Base-by-base conservation (phyloP, 2,113 vertebrate species). In the Ceuthmochares aereus region DNA sequence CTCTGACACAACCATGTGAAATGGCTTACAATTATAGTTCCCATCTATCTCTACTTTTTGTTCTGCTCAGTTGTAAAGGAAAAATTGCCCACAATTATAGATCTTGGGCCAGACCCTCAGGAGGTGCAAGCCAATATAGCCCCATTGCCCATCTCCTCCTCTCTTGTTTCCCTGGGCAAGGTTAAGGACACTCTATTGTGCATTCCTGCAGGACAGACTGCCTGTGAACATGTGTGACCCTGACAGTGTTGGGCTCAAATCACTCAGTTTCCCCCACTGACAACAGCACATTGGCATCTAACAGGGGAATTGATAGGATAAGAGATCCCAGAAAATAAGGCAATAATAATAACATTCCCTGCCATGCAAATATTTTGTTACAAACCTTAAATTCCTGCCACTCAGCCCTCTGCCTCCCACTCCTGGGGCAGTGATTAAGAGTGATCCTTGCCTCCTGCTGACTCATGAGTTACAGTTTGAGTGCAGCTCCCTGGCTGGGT, bases 241-340 rank as follows among this genome's bases (percentile, higher is more conserved):
- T n/a, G 11, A 1, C 10, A 10, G 55, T 1, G 3, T 13, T 0
- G 1, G 17, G 49, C 37, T 47, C 16, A 1, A 40, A 40, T 17
- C 32, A 10, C 42, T 23, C 1, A 2, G 16, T 7, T 17, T 49
- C 23, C 55, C 37, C 25, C 67, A 20, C 0, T 10, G 30, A 68
- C 12, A 62, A 6, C 52, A 26, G 12, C 49, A 32, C 20, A 1
- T 25, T 43, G 77, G 23, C 51, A 23, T 5, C 30, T 63, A 52
- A 4, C 14, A 14, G 34, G 14, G 56, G 6, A 93, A n/a, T 12
- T 20, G 37, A 2, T 1, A 5, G 54, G 16, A 4, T 36, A 26
- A 37, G 37, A 14, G 40, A 43, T 14, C 34, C 18, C 40, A 29
- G 59, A 17, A 12, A 4, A 51, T 30, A 29, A n/a, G 10, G 12